Evolutionary conservation across 2,113 vertebrate genomes (phyloP), one percentile per base, ranked within the genome.

Genomic region (Struthidea cinerea): DNA sequence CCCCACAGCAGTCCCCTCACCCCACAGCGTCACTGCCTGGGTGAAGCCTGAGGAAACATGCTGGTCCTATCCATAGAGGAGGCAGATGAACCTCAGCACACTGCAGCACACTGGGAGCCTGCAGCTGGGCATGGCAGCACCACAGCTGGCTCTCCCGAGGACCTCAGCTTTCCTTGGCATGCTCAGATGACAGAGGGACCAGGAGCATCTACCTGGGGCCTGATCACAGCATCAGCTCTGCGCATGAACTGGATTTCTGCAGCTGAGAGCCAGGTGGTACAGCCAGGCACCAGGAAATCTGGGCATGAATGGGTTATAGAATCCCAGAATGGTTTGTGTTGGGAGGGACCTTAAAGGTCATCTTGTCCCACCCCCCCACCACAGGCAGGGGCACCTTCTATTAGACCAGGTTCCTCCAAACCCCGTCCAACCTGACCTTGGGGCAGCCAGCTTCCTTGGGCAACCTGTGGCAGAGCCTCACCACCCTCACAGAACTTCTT

Each of bases 11-110:
- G 55, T 7, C 10, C 13, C 5, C 60, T 47, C 41, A 37, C 39
- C 22, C 59, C 41, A 19, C 1, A 0, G 16, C 1, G 1, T 5
- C 39, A 44, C 20, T n/a, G 47, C 47, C 41, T 19, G 19, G 53
- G 41, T 6, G 8, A 65, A 53, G 64, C 70, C 41, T 3, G 8
- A 65, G 35, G 33, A 57, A 46, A 44, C 3, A 4, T 19, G 1
- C 47, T 23, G 67, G 61, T 84, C 30, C 68, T 22, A 9, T 14
- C 19, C 28, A 13, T 0, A 7, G 30, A 42, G 50, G 8, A 30
- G 26, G 26, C 42, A 52, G 26, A 23, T 5, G 23, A 37, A 52
- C n/a, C 23, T 26, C 16, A 3, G 67, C 41, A 28, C 33, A 6
- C 13, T 33, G 37, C 68, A 6, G 21, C 18, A 15, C 32, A 13